These are phyloP conservation scores for Tapirus indicus DNA, from an alignment of 2,797 vertebrate species.

Conservation along the genomic window DNA sequence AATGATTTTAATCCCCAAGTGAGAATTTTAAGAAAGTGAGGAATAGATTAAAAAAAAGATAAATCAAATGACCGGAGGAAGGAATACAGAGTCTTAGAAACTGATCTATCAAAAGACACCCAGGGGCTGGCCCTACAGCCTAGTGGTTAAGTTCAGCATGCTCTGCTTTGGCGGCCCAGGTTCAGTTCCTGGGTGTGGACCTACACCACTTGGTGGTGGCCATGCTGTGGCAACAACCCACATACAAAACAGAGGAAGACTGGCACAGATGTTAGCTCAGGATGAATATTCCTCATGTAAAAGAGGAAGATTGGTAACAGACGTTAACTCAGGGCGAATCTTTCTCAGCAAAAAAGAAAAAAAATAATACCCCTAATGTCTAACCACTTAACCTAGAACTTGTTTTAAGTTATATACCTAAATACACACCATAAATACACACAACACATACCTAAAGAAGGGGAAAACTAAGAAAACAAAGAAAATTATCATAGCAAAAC, in stretches of 20 bases:
- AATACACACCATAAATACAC: neutral
- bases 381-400: slow-evolving; percentile 12
- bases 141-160: too few relatives aligned
- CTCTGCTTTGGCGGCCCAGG: too few relatives aligned
- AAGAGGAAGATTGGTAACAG: too few relatives aligned
- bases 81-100: neutral
- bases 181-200: too few relatives aligned
- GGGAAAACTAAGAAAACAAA: slow-evolving; percentile 4
- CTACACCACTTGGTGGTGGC: too few relatives aligned
- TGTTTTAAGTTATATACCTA: slow-evolving; percentile 27
- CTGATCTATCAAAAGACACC: neutral
- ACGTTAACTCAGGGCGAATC: too few relatives aligned
- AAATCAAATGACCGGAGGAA: neutral
- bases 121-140: too few relatives aligned
- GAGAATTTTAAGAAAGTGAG: slow-evolving; percentile 60
- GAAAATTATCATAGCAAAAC: neutral
- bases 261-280: too few relatives aligned
- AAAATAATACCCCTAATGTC: neutral
- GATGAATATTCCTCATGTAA: too few relatives aligned
- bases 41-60: neutral
- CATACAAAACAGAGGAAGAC: too few relatives aligned
- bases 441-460: neutral
- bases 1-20: slow-evolving; percentile 55
- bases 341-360: too few relatives aligned
- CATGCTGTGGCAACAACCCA: too few relatives aligned